Conservation (phyloP, 2,113 vertebrate species). For the Thomomys bottae region DNA sequence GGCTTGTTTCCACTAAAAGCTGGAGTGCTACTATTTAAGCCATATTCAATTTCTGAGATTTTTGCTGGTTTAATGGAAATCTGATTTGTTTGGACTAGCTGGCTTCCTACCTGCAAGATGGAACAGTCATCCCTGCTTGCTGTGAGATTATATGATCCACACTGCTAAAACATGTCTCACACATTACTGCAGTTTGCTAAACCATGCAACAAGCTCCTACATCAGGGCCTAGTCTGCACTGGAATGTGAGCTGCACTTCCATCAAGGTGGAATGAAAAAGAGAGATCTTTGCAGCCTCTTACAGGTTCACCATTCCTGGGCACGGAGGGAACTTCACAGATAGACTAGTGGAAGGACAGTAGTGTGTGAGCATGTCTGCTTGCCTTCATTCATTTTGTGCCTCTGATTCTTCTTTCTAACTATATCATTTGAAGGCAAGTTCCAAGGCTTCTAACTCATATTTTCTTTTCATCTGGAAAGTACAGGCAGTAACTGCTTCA, state of each 20-base stretch:
- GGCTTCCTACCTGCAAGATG: background rate
- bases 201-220: background rate
- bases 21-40: too few species aligned
- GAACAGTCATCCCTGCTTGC: background rate
- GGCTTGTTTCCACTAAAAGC: too few species aligned
- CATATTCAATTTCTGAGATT: too few species aligned
- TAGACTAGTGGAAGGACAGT: fast-evolving
- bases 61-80: too few species aligned
- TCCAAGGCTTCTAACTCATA: background rate
- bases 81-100: too few species aligned
- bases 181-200: background rate
- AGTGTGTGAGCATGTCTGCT: background rate
- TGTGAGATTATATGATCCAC: background rate
- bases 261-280: background rate
- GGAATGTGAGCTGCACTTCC: background rate
- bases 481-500: slow-evolving; percentile 16
- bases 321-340: background rate
- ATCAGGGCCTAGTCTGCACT: background rate
- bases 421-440: background rate
- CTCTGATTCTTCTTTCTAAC: background rate
- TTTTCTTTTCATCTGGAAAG: background rate
- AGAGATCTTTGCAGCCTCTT: fast-evolving
- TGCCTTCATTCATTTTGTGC: background rate
- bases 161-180: background rate
- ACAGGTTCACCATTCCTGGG: background rate